These are phyloP conservation scores for Neodiprion lecontei DNA, from an alignment of 1,140 invertebrate species.

Conservation along the genomic window DNA sequence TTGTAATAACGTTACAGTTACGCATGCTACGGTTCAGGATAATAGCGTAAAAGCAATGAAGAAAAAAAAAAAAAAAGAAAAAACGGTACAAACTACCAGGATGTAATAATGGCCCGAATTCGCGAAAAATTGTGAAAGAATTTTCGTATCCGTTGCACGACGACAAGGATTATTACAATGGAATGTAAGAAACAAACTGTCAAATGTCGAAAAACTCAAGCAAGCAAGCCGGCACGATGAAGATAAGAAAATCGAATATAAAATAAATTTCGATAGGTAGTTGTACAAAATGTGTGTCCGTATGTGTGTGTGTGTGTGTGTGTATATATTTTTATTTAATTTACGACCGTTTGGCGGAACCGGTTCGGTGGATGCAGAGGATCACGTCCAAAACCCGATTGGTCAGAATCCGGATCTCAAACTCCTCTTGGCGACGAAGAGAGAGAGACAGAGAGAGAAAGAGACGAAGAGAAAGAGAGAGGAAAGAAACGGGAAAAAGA, in stretches of 20 bases:
- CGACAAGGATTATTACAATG: not conserved
- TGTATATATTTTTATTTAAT: not conserved
- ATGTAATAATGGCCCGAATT: too few relatives aligned
- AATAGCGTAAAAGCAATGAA: not conserved
- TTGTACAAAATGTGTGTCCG: too few relatives aligned
- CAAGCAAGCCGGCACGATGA: too few relatives aligned
- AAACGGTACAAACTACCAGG: not conserved
- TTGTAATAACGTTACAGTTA: too few relatives aligned
- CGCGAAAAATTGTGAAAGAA: too few relatives aligned
- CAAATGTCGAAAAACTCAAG: not conserved
- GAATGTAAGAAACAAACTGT: not conserved
- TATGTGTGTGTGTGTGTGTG: not conserved
- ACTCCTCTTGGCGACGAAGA: not conserved
- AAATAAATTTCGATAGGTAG: too few relatives aligned
- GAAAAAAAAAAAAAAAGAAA: not conserved
- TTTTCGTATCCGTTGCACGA: too few relatives aligned
- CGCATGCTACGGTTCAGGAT: not conserved
- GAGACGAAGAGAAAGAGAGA: not conserved
- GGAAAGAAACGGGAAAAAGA: not conserved
- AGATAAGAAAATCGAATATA: too few relatives aligned
- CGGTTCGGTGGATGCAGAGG: not conserved
- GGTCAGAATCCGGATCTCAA: slow-evolving; percentile 1
- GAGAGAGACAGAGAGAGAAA: not conserved
- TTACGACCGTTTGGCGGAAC: not conserved
- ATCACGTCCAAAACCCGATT: not conserved